These are phyloP conservation scores for Florisuga fusca DNA, from an alignment of 2,797 vertebrate species.

Conservation along the genomic window DNA sequence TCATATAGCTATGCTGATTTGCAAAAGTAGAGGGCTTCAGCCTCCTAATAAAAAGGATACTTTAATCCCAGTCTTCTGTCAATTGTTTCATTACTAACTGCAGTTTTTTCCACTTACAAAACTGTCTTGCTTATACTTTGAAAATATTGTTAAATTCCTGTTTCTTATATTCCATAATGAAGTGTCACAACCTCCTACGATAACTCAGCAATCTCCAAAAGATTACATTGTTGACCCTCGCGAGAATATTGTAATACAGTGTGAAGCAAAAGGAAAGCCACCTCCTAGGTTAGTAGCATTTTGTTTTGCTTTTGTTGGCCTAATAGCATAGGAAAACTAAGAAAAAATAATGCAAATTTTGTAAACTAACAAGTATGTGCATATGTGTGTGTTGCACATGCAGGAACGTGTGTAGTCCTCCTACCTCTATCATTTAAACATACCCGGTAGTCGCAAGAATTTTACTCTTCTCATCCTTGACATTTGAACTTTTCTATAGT, in stretches of 20 bases:
- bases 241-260: constrained; percentile 94
- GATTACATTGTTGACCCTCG: constrained; percentile 96
- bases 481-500: neutral
- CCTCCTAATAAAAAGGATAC: neutral
- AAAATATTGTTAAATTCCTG: constrained; percentile 53
- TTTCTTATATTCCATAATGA: constrained; percentile 71
- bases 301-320: neutral
- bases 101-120: neutral
- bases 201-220: constrained; percentile 95
- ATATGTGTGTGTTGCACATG: neutral
- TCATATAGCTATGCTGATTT: neutral
- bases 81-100: neutral
- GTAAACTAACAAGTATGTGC: neutral
- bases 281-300: constrained; percentile 87
- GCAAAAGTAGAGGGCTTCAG: neutral
- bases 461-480: neutral
- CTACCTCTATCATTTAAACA: neutral
- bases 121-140: neutral
- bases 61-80: neutral
- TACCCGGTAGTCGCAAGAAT: neutral
- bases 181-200: constrained; percentile 97
- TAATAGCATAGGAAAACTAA: neutral
- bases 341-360: neutral
- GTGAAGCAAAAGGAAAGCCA: constrained; percentile 96
- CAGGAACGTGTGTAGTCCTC: neutral